Evolutionary conservation across 2,797 vertebrate species (phyloP), one percentile per base, ranked within the genome.

Genomic region (Takifugu ocellatus): DNA sequence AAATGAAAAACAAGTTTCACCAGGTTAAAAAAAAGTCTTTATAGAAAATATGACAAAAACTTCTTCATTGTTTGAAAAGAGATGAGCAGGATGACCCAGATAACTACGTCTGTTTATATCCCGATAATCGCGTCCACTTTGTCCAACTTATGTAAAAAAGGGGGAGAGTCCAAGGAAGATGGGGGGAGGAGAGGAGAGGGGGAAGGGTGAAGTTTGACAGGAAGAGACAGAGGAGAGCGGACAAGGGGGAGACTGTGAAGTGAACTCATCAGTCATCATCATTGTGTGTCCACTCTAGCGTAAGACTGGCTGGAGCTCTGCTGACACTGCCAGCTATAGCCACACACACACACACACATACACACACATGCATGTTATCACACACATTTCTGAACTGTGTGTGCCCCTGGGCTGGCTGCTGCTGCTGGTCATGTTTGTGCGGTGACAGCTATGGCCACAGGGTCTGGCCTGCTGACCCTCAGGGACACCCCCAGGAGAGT

Each of bases 241-340:
- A 82, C 69, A 66, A 72, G 58, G 69, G 59, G 56, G 67, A 72
- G 64, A 77, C 70, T 75, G 67, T 63, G 53, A 54, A 77, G 70
- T 66, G 82, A 70, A 80, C 76, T 83, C 84, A 87, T 87, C 86
- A 82, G 84, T 88, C 84, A 81, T 86, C 83, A 85, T 86, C 84
- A 79, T 72, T 81, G 79, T 77, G 73, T 76, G 74, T 85, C 81
- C 82, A 79, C 67, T 75, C 57, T 74, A 82, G 79, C 66, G 73
- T 77, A 73, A 73, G 71, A 66, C 75, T 78, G 77, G 68, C 72
- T 63, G 65, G 33, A 68, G 65, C 75, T 78, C 76, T 88, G 85
- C 84, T 87, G 88, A 85, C 84, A 81, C 78, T 62, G 72, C 68
- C 79, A 74, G 59, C 54, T 70, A 61, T 72, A 54, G 60, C 49